Conservation (phyloP, 2,113 vertebrate genomes). For the Poecilia latipinna region DNA sequence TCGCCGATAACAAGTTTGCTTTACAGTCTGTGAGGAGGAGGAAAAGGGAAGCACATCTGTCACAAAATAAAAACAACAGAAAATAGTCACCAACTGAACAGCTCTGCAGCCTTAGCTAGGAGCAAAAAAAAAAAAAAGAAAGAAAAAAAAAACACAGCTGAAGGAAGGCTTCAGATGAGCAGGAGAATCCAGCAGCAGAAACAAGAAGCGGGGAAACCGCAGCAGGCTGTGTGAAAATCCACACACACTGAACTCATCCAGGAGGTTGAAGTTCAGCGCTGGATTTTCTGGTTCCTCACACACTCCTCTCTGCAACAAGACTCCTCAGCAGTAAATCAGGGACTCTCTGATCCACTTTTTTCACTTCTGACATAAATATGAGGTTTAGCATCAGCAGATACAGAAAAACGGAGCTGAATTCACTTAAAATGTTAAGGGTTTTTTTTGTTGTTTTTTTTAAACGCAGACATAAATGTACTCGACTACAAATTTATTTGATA, state of each 20-base stretch:
- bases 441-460: too few relatives aligned
- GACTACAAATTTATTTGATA: too few relatives aligned
- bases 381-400: too few relatives aligned
- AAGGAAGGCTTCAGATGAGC: conserved; percentile 33
- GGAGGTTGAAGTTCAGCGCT: background rate
- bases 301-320: too few relatives aligned
- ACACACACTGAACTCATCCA: background rate
- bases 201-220: conserved; percentile 8
- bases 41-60: background rate
- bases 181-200: conserved; percentile 8
- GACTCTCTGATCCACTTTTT: too few relatives aligned
- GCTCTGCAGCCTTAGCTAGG: background rate
- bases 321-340: too few relatives aligned
- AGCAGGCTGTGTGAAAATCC: conserved; percentile 29
- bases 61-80: background rate
- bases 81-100: conserved; percentile 13
- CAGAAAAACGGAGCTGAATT: too few relatives aligned
- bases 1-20: conserved; percentile 25
- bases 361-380: too few relatives aligned
- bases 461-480: too few relatives aligned
- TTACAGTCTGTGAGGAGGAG: background rate
- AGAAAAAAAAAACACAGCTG: conserved; percentile 27
- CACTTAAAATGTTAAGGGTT: too few relatives aligned
- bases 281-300: background rate
- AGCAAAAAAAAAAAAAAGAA: conserved; percentile 23